These are phyloP conservation scores for Taenaris catops DNA, from an alignment of 2,888 invertebrate species.

Conservation along the genomic window DNA sequence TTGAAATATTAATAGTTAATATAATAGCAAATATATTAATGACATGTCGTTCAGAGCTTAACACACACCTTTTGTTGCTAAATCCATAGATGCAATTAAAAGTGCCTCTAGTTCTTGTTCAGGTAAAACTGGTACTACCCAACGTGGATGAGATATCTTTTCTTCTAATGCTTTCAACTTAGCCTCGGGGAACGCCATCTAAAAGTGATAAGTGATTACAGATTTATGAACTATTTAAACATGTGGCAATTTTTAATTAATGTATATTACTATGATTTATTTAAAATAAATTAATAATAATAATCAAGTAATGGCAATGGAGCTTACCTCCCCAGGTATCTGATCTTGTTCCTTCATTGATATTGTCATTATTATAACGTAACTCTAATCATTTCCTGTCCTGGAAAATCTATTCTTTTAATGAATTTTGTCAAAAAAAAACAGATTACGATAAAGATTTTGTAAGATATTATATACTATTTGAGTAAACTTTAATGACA, in stretches of 20 bases:
- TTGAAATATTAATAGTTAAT: no score
- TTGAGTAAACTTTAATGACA: no score
- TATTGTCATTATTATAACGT: constrained; percentile 73
- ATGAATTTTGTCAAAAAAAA: background rate
- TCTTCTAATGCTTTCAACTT: constrained; percentile 95
- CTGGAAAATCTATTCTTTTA: constrained; percentile 12
- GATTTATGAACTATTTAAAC: no score
- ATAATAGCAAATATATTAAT: no score
- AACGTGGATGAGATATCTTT: constrained; percentile 96
- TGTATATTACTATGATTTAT: no score
- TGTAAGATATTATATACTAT: no score
- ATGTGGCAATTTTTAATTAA: no score
- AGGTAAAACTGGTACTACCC: constrained; percentile 98
- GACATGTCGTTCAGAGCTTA: no score
- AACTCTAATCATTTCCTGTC: constrained; percentile 57
- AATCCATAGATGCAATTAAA: constrained; percentile 92
- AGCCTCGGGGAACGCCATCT: constrained; percentile 88
- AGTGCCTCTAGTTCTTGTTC: constrained; percentile 97
- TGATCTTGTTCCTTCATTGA: constrained; percentile 76
- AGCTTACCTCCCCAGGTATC: constrained; percentile 68
- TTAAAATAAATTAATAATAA: background rate
- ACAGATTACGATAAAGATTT: no score
- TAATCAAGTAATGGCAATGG: no score
- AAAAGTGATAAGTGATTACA: no score
- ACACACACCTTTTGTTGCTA: constrained; percentile 87